Conservation (phyloP, 2,888 invertebrate species). For the Steromphala cineraria region DNA sequence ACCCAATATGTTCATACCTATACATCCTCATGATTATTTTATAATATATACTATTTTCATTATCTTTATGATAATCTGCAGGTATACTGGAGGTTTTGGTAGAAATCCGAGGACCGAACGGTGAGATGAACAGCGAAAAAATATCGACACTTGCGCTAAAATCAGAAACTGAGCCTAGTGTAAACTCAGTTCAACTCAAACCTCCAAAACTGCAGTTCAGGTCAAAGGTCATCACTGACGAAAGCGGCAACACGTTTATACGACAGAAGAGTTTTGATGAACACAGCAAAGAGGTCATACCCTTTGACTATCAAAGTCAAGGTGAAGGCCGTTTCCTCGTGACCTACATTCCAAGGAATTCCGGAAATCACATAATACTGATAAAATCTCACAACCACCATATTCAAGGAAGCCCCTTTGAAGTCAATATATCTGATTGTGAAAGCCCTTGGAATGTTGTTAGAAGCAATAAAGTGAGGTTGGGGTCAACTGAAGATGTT, state of each 20-base stretch:
- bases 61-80: conserved; percentile 26
- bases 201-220: background rate
- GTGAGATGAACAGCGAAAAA: conserved; percentile 59
- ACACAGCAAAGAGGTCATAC: conserved; percentile 46
- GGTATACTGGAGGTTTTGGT: conserved; percentile 48
- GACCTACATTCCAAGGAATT: conserved; percentile 61
- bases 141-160: conserved; percentile 51
- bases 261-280: conserved; percentile 54
- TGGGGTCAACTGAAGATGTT: background rate
- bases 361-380: conserved; percentile 60
- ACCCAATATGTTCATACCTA: no score
- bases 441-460: conserved; percentile 39
- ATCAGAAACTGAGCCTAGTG: background rate
- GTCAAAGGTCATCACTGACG: conserved; percentile 52
- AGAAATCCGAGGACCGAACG: conserved; percentile 68
- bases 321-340: conserved; percentile 63
- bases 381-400: conserved; percentile 60
- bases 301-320: conserved; percentile 62
- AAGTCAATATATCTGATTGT: conserved; percentile 53
- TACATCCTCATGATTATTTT: no score
- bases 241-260: conserved; percentile 57
- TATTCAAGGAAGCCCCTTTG: conserved; percentile 66
- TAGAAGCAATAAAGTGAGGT: conserved; percentile 23
- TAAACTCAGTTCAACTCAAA: background rate
- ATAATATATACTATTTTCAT: no score